Evolutionary conservation across 2,113 vertebrate genomes (phyloP), one percentile per base, ranked within the genome.

Genomic region (Synchiropus splendidus): DNA sequence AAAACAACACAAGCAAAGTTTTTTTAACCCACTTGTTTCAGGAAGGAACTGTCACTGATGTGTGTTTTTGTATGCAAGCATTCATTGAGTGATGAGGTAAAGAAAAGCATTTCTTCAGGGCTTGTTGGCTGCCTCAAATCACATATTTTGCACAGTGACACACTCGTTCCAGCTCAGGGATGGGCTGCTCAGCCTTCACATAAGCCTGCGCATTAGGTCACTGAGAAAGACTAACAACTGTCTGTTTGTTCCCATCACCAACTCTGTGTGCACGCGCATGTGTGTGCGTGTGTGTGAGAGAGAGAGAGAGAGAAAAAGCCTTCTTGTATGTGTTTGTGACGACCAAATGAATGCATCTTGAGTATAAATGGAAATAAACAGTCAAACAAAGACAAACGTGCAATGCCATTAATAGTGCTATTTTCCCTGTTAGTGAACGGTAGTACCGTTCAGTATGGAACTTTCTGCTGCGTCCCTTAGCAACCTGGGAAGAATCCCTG

Each of bases 181-280:
- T 77, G 75, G 77, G 77, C 75, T 62, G 70, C 56, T 27, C 21
- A 62, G 69, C 77, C 45, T 65, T 79, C 79, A 68, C 77, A 78
- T 64, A 67, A 74, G 74, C 77, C 72, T 77, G 70, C 48, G 57
- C 77, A 82, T 82, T 78, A 78, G 79, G 70, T 79, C 79, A 82
- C 77, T 67, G 72, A 62, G 69, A 74, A 67, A 76, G 70, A 70
- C 77, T 68, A 82, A 79, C 79, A 82, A 82, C 79, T 77, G 77
- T 73, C 77, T 76, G 62, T 78, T 82, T 82, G 74, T 78, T 79
- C 70, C 76, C 74, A 77, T 73, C 74, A 70, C 59, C 66, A 63
- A 70, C 61, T 56, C 52, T 34, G 45, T 45, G n/a, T 49, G 39
- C 52, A 31, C 48, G 57, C 55, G 42, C 47, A 48, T 43, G 58